Conservation (phyloP, 2,113 vertebrate species). For the Corythoichthys haematopterus region DNA sequence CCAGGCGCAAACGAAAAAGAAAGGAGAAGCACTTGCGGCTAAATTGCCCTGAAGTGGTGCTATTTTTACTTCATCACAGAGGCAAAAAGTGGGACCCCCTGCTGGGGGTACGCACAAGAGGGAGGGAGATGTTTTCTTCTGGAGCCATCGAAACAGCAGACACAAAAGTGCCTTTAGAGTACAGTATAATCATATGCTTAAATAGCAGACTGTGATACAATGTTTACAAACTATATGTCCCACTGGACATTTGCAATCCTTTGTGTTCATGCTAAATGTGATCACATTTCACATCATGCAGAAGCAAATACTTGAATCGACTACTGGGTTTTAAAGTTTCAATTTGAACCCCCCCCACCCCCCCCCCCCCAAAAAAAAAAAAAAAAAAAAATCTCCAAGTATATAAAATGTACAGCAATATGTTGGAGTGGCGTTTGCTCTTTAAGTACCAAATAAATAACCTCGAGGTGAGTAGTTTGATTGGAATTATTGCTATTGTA, state of each 20-base stretch:
- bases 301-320: neutral
- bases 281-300: neutral
- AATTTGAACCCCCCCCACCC: too few relatives aligned
- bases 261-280: neutral
- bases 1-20: constrained; percentile 55
- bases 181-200: constrained; percentile 2
- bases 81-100: constrained; percentile 57
- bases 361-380: too few relatives aligned
- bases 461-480: neutral
- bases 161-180: constrained; percentile 13
- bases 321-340: neutral
- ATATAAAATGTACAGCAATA: neutral
- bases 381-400: neutral
- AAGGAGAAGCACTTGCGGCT: constrained; percentile 65
- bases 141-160: constrained; percentile 19
- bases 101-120: constrained; percentile 44
- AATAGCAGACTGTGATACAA: constrained; percentile 4
- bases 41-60: constrained; percentile 72
- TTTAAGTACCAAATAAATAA: too few relatives aligned
- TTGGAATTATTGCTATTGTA: neutral
- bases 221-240: constrained; percentile 16
- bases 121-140: constrained; percentile 35
- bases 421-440: too few relatives aligned
- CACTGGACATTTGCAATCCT: neutral
- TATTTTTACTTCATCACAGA: constrained; percentile 71